Evolutionary conservation across 2,888 invertebrate genomes (phyloP), one percentile per base, ranked within the genome.

Genomic region (Metellina segmentata): DNA sequence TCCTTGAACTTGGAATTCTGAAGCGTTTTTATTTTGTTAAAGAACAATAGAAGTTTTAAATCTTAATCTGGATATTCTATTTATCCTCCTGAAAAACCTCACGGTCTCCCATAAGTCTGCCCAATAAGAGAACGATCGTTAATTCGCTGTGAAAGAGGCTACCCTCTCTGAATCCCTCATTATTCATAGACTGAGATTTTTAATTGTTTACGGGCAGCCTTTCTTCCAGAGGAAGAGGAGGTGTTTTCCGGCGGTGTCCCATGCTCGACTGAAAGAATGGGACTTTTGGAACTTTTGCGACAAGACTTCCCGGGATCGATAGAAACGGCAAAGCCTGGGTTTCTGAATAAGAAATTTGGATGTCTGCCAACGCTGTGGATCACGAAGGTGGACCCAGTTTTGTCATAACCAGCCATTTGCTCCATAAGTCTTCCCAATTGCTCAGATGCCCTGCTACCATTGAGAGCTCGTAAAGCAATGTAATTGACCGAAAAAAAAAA

Each of bases 311-410:
- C 34, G 69, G 81, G 85, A 90, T 90, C 89, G 89, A 90, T 90
- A 78, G 71, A 19, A 71, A 75, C 20, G 88, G 16, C 75, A 53
- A 75, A 75, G 69, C 52, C 34, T 16, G 51, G 77, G 69, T 82
- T 71, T 51, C 78, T 72, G 83, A 90, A 77, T 78, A 79, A 70
- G 78, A 85, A 90, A 78, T 90, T 90, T 83, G 89, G 85, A 85
- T 89, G 81, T 70, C 85, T 90, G 83, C 83, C 89, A 83, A 83
- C 48, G 71, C 19, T 52, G 71, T 61, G 77, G 74, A 61, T 90
- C 71, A 70, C 48, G 72, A 81, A 70, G 75, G 81, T 61, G 74
- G 81, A 51, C 48, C 81, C 72, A 61, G 81, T 74, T 88, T 88
- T 87, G 87, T 87, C 87, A 87, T 79, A 87, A 87, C 72, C 72